Evolutionary conservation across 2,113 vertebrate genomes (phyloP).

Genomic region (Puffinus mauretanicus): DNA sequence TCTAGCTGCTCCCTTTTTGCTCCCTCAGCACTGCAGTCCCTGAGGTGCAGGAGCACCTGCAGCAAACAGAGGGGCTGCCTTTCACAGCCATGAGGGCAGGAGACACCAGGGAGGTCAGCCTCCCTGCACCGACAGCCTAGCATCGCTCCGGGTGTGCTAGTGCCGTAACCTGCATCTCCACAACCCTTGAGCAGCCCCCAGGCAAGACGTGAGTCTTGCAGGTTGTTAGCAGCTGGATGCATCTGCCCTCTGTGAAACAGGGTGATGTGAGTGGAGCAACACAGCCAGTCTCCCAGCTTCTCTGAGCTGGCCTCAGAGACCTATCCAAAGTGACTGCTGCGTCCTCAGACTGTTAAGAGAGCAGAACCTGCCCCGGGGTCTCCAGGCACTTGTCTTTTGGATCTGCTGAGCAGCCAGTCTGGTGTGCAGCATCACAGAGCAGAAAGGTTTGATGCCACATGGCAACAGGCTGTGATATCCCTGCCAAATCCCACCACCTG

Average conservation of each 20-base stretch:
- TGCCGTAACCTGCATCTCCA: background rate
- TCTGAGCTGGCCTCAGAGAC: background rate
- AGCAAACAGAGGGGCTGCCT: background rate
- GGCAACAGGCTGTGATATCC: background rate
- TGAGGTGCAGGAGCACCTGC: background rate
- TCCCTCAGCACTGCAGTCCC: background rate
- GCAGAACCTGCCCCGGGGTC: background rate
- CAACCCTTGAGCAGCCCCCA: background rate
- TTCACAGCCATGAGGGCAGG: background rate
- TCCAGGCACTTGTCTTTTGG: background rate
- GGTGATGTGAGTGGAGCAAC: background rate
- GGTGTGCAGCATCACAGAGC: background rate
- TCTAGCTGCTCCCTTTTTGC: background rate
- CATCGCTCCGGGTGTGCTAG: rapidly evolving
- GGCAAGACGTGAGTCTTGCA: background rate
- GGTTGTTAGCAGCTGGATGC: background rate
- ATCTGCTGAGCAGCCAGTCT: background rate
- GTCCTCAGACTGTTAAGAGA: background rate
- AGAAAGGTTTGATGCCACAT: background rate
- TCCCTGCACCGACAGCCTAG: background rate
- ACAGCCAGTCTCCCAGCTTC: background rate
- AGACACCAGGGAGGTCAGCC: background rate
- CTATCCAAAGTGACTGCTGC: background rate
- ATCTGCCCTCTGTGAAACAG: background rate
- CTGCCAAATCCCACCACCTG: background rate